Conservation (phyloP, 2,888 invertebrate genomes). For the Ophion costatus region DNA sequence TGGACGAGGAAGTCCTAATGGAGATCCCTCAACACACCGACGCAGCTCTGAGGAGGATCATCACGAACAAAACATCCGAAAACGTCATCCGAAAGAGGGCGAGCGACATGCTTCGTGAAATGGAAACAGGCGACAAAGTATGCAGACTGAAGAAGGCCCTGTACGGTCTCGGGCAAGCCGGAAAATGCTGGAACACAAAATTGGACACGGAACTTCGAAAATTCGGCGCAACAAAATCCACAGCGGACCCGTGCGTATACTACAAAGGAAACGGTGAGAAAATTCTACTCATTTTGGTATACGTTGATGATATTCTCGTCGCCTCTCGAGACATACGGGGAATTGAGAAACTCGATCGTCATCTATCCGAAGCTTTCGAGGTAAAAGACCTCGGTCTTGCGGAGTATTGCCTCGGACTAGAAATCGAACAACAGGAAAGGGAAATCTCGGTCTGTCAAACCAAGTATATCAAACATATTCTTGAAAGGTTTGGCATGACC, state of each 20-base stretch:
- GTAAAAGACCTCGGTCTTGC: slow-evolving; percentile 51
- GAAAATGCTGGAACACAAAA: slow-evolving; percentile 64
- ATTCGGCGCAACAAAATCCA: slow-evolving; percentile 40
- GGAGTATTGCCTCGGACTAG: slow-evolving; percentile 61
- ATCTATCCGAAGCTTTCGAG: slow-evolving; percentile 33
- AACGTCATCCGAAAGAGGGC: slow-evolving; percentile 33
- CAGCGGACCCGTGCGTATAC: slow-evolving; percentile 58
- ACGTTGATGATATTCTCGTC: slow-evolving; percentile 64
- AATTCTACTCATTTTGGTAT: slow-evolving; percentile 45
- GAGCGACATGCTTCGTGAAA: slow-evolving; percentile 43
- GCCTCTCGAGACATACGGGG: slow-evolving; percentile 34
- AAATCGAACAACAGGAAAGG: slow-evolving; percentile 40
- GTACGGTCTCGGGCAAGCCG: slow-evolving; percentile 67
- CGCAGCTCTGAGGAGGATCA: slow-evolving; percentile 11
- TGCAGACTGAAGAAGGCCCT: slow-evolving; percentile 66
- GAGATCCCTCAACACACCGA: slow-evolving; percentile 29
- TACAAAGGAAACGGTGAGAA: slow-evolving; percentile 29
- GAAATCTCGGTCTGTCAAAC: not conserved
- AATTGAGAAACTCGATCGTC: slow-evolving; percentile 1
- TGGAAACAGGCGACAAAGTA: slow-evolving; percentile 60
- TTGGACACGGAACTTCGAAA: slow-evolving; percentile 35
- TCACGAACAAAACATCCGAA: slow-evolving; percentile 12
- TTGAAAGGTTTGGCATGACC: slow-evolving; percentile 35
- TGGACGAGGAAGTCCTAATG: slow-evolving; percentile 69
- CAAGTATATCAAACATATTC: slow-evolving; percentile 12